Evolutionary conservation across 1,140 invertebrate species (phyloP), one percentile per base, ranked within the genome.

Genomic region (Augochlora pura): DNA sequence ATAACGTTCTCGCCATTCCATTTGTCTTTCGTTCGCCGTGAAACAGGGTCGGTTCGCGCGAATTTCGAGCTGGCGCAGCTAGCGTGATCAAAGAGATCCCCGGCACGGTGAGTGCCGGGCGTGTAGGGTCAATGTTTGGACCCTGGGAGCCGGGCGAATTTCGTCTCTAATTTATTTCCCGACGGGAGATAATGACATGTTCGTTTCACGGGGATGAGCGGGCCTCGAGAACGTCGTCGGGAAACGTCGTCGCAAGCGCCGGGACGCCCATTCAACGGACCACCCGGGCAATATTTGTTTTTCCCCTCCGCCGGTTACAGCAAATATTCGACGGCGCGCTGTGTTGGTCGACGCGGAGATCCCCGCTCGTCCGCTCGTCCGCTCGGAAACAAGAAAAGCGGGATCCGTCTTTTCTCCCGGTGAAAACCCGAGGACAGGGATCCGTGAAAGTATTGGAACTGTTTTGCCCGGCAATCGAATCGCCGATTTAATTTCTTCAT

Each of bases 211-310:
- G 70, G 39, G 75, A 46, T 65, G 66, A 74, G 82, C 71, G 57
- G 10, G 25, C 38, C 39, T 52, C 9, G 69, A 63, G n/a, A 64
- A 52, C 63, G 71, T 77, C 38, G 70, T 84, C 74, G 64, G n/a
- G n/a, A 63, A 64, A 52, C 63, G 71, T 77, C 38, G 70, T 84
- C 74, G 64, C 68, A 38, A 54, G 38, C 68, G 27, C 32, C 18
- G n/a, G n/a, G 59, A n/a, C n/a, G n/a, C n/a, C 63, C 69, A 57
- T 73, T 39, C 66, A 62, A 73, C 54, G 49, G 66, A 71, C 60
- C 63, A 74, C 57, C 67, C 54, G 84, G 84, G 76, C 75, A 84
- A 82, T 86, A 85, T 86, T 86, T 86, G 84, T 86, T 86, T 79
- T 85, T 85, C 84, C 84, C 79, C 83, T 86, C 32, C 64, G 74